Conservation (phyloP, 2,888 invertebrate species). For the Microplitis deprimator region DNA sequence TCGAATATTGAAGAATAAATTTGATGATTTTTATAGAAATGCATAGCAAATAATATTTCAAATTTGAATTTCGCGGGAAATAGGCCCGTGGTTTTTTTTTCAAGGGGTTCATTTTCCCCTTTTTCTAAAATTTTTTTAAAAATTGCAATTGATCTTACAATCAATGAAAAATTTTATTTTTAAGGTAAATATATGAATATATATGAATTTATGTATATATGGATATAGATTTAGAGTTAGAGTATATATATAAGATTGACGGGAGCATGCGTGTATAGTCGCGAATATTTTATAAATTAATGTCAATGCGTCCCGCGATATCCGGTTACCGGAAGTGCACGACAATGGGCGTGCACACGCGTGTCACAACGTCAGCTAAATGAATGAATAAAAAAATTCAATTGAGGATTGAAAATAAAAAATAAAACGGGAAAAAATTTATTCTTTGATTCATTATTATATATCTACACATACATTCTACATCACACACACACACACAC, state of each 20-base stretch:
- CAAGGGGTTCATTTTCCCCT: neutral
- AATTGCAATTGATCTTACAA: too few relatives aligned
- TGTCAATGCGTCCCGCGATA: slow-evolving; percentile 69
- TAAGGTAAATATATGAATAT: too few relatives aligned
- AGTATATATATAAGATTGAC: too few relatives aligned
- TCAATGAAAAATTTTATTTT: too few relatives aligned
- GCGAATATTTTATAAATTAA: slow-evolving; percentile 71
- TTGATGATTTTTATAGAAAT: too few relatives aligned
- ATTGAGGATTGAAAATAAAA: slow-evolving; percentile 40
- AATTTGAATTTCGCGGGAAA: neutral
- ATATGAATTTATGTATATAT: too few relatives aligned
- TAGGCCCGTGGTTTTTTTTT: neutral
- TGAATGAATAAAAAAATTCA: slow-evolving; percentile 54
- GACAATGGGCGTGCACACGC: slow-evolving; percentile 61
- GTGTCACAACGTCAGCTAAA: slow-evolving; percentile 46
- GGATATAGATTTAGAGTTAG: too few relatives aligned
- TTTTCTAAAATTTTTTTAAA: too few relatives aligned
- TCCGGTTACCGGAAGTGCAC: slow-evolving; percentile 70
- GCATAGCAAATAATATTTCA: too few relatives aligned
- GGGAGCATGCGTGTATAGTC: slow-evolving; percentile 56
- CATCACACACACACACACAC: neutral
- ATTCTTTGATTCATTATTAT: slow-evolving; percentile 10
- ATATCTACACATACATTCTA: neutral
- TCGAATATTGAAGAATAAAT: too few relatives aligned
- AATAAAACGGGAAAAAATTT: slow-evolving; percentile 23